Evolutionary conservation across 2,113 vertebrate species (phyloP), one percentile per base, ranked within the genome.

Genomic region (Blennius ocellaris): DNA sequence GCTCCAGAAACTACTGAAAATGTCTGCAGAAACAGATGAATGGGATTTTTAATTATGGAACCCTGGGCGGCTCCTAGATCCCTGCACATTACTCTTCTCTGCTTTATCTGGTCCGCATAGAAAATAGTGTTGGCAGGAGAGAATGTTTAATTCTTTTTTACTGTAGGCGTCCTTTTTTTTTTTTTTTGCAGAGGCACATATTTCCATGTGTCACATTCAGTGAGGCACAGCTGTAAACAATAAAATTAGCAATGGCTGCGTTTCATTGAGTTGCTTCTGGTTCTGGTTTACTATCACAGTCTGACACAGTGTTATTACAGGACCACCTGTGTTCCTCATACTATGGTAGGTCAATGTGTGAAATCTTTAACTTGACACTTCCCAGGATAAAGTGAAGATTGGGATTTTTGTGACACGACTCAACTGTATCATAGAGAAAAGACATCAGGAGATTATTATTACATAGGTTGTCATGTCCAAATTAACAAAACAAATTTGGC

Each of bases 11-110:
- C 62, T 73, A 30, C 21, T 30, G 21, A 30, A 30, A 30, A 30
- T 30, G 21, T 30, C 21, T 30, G 21, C 21, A 11, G 44, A 43
- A 3, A 40, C 56, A 69, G 55, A 65, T 48, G 8, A 69, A 64
- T 67, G 17, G 14, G 38, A 50, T 7, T 65, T 77, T 70, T 76
- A 81, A 81, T 73, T 72, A 69, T 64, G 65, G 41, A 78, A 71
- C 69, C 60, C 55, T 45, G 15, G 48, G 54, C 7, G 11, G 36
- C 41, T 17, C 5, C 36, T 38, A 40, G 37, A 58, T 66, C 37
- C 39, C 6, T 63, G 60, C 56, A 50, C 14, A 61, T 74, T 44
- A 30, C 30, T 53, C 12, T n/a, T 7, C 49, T 8, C 49, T 30
- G 39, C 41, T 56, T 55, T 47, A 39, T 43, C 55, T 51, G 21